Evolutionary conservation across 1,140 invertebrate species (phyloP).

Genomic region (Drosophila jambulina): DNA sequence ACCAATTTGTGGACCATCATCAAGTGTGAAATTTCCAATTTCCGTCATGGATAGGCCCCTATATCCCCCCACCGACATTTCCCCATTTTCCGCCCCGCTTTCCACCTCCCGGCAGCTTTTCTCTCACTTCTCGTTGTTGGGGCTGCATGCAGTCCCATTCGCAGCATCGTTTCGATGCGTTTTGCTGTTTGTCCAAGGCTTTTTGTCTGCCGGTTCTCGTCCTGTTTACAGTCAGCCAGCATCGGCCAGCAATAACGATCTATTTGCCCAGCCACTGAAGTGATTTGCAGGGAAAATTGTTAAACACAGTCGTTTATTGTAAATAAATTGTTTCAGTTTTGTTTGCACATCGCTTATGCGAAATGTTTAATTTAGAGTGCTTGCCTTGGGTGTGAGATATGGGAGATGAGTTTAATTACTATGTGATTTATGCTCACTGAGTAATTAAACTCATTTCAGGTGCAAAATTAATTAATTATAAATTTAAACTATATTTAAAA

Average conservation of each 20-base stretch:
- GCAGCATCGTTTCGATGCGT: conserved; percentile 48
- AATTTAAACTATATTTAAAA: not conserved
- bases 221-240: conserved; percentile 34
- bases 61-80: not conserved
- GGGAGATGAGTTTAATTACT: not conserved
- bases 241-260: conserved; percentile 53
- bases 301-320: conserved; percentile 33
- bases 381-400: conserved; percentile 4
- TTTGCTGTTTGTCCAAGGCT: conserved; percentile 56
- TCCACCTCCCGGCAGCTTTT: conserved; percentile 17
- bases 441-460: not conserved
- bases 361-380: conserved; percentile 18
- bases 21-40: conserved; percentile 82
- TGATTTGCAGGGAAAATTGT: conserved; percentile 46
- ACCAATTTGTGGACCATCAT: conserved; percentile 81
- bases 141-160: conserved; percentile 42
- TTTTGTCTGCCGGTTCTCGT: conserved; percentile 21
- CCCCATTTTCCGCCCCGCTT: conserved; percentile 4
- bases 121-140: conserved; percentile 26
- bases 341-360: conserved; percentile 18
- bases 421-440: not conserved
- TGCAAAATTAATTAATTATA: not conserved
- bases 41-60: conserved; percentile 53
- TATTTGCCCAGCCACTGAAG: conserved; percentile 55
- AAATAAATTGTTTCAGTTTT: conserved; percentile 36